Conservation (phyloP, 2,888 invertebrate species). For the Tipula lateralis region DNA sequence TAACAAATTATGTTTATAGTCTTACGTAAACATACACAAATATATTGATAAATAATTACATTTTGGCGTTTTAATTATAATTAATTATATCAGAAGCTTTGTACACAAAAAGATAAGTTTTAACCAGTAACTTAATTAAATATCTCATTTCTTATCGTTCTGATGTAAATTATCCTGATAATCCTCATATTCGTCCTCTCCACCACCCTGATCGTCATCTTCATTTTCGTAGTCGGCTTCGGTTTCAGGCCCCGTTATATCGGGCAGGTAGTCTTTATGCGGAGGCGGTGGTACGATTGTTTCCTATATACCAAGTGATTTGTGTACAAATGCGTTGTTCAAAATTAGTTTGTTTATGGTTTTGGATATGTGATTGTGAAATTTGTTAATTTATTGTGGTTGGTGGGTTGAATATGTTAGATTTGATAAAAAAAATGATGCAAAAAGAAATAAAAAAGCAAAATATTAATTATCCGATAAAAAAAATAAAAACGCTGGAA, state of each 20-base stretch:
- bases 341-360: neutral
- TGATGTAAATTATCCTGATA: constrained; percentile 51
- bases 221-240: constrained; percentile 53
- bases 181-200: constrained; percentile 59
- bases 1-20: neutral
- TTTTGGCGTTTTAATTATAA: neutral
- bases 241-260: constrained; percentile 56
- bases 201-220: constrained; percentile 56
- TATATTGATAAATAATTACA: neutral
- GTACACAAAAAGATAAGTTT: constrained; percentile 26
- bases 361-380: neutral
- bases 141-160: constrained; percentile 39
- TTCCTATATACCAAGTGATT: constrained; percentile 41
- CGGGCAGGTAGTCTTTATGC: constrained; percentile 56
- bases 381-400: neutral
- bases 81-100: neutral
- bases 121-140: neutral
- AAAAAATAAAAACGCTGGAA: neutral
- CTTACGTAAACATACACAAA: neutral
- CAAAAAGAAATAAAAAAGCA: constrained; percentile 25
- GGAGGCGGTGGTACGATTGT: constrained; percentile 52
- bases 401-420: neutral
- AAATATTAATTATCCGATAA: constrained; percentile 3
- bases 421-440: neutral
- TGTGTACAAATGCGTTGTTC: constrained; percentile 31